These are phyloP conservation scores for Proisotoma minuta DNA, from an alignment of 2,888 invertebrate genomes.

Conservation along the genomic window DNA sequence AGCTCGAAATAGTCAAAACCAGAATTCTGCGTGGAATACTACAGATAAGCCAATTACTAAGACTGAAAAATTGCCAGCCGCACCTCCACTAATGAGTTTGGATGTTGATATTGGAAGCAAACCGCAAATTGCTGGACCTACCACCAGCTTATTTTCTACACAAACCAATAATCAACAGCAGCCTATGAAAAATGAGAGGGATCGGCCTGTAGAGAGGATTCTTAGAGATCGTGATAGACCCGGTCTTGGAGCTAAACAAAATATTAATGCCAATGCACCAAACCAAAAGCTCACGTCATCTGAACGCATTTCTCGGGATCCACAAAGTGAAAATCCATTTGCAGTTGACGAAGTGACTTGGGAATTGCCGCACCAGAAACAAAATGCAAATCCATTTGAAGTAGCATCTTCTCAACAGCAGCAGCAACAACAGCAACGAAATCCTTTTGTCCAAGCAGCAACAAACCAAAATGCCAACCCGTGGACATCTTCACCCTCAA, in stretches of 20 bases:
- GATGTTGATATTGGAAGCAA: not conserved
- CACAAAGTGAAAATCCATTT: constrained; percentile 5
- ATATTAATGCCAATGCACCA: not conserved
- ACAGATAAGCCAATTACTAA: no score
- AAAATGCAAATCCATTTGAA: constrained; percentile 3
- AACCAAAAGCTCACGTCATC: constrained; percentile 5
- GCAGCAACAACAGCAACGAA: no score
- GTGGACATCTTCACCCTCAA: constrained; percentile 8
- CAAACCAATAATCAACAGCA: not conserved
- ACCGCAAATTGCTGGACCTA: no score
- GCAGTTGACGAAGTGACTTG: not conserved
- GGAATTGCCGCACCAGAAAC: not conserved
- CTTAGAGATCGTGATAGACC: constrained; percentile 23
- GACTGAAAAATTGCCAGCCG: no score
- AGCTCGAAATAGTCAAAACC: no score
- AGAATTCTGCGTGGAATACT: no score
- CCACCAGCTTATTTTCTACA: not conserved
- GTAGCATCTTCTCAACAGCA: no score
- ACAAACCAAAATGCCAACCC: constrained; percentile 10
- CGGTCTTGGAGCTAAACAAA: not conserved
- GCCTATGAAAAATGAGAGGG: not conserved
- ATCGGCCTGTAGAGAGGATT: constrained; percentile 30
- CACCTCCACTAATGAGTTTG: constrained; percentile 7
- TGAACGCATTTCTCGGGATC: constrained; percentile 28
- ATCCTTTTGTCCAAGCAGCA: not conserved